Percentiles rank a stretch among this genome's conserved stretches.
phyloP scores from a whole-genome alignment of 2,888 invertebrate genomes.

The Poecilus cupreus region DNA sequence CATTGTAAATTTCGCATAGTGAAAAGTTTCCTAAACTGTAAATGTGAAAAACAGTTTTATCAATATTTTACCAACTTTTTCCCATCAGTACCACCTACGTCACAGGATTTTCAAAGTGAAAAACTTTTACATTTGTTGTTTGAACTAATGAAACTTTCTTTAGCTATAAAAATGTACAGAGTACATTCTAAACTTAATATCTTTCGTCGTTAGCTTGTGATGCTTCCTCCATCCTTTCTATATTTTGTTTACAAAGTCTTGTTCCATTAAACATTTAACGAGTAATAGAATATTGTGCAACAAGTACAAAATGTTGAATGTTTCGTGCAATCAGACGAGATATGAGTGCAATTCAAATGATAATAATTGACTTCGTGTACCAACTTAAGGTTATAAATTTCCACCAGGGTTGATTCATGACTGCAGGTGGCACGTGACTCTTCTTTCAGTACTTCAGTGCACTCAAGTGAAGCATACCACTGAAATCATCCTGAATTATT shows the following conservation, averaged over 20 bases:
- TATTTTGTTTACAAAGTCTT: too few species aligned
- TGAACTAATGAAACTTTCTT: background rate
- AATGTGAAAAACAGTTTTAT: slow-evolving; percentile 25
- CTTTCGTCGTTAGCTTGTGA: too few species aligned
- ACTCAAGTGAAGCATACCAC: background rate
- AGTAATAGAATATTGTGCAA: too few species aligned
- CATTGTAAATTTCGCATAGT: slow-evolving; percentile 2
- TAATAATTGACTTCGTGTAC: background rate
- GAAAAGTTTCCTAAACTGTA: slow-evolving; percentile 3
- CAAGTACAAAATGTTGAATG: too few species aligned
- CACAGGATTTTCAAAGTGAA: background rate
- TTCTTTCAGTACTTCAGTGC: background rate
- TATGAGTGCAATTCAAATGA: background rate
- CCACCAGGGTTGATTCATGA: background rate
- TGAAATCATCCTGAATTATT: background rate
- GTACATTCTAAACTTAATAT: background rate
- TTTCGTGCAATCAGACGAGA: too few species aligned
- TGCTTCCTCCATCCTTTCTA: too few species aligned
- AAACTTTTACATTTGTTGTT: slow-evolving; percentile 25
- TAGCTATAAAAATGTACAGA: background rate
- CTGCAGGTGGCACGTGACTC: background rate
- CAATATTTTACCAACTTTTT: slow-evolving; percentile 23
- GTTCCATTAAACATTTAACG: too few species aligned
- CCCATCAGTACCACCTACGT: slow-evolving; percentile 14
- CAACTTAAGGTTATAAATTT: too few species aligned